A percentile compares a stretch with the other conserved stretches of the same genome.
These are phyloP conservation scores for Sanderia malayensis DNA, from an alignment of 30 jellyfish, hydroid and myxozoan species.

Conservation along the genomic window DNA sequence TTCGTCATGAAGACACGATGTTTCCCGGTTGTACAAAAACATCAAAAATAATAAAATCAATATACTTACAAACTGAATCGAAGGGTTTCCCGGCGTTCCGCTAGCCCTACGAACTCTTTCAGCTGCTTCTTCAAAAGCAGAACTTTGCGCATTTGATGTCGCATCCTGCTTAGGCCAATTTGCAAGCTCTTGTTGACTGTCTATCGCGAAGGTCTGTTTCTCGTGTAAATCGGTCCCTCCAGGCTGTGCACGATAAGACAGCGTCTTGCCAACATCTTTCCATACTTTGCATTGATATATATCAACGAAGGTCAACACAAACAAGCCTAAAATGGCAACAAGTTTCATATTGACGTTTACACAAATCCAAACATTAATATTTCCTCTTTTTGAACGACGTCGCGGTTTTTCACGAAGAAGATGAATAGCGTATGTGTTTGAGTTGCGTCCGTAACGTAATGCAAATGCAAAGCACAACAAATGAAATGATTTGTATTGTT, in stretches of 20 bases:
- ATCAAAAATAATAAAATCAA: too few species aligned
- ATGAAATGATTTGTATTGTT: too few species aligned
- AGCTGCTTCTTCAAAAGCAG: constrained; percentile 42
- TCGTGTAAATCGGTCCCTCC: constrained; percentile 37
- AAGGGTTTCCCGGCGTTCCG: constrained; percentile 18
- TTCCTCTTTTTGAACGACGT: too few species aligned
- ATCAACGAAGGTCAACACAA: not conserved
- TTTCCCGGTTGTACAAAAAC: too few species aligned
- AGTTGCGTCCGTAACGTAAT: too few species aligned
- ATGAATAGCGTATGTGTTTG: too few species aligned
- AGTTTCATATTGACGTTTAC: not conserved
- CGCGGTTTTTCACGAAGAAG: too few species aligned
- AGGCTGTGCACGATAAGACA: constrained; percentile 8
- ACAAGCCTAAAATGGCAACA: not conserved
- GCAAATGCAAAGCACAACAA: too few species aligned
- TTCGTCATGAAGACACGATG: too few species aligned
- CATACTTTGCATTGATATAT: constrained; percentile 29
- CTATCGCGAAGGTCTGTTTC: constrained; percentile 19
- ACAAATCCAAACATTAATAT: too few species aligned
- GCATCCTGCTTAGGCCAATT: constrained; percentile 50
- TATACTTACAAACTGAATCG: constrained; percentile 1
- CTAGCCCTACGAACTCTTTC: constrained; percentile 35
- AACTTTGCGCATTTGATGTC: constrained; percentile 5
- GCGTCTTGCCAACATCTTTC: constrained; percentile 51
- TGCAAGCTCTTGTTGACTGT: constrained; percentile 36